Base-by-base conservation (phyloP, 2,888 invertebrate genomes). In the Cylloceria caligata region DNA sequence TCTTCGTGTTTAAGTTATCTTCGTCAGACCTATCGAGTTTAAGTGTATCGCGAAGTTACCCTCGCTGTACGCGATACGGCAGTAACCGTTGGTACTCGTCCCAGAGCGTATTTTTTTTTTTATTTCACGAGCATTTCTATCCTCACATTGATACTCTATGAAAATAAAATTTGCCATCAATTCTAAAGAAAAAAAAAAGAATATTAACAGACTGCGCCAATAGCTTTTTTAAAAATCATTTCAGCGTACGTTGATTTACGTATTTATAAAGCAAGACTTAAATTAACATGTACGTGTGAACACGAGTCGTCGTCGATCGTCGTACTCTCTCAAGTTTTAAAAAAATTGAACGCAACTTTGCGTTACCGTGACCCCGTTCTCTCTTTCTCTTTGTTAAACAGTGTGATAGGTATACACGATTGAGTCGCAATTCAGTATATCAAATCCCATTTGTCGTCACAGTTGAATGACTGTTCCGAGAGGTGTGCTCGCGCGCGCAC, bases 211-310 rank as follows among this genome's bases (percentile, higher is more conserved):
- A 24, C n/a, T n/a, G n/a, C n/a, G 24, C 30, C 30, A 57, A 30
- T 30, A n/a, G 30, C 71, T 42, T 52, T n/a, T 55, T 62, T 49
- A 34, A 62, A 71, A 78, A 64, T 6, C 24, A 27, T 47, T 36
- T n/a, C n/a, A n/a, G n/a, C n/a, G n/a, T 45, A 72, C 47, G 49
- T 21, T 72, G 45, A 81, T 67, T 73, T 69, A 74, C 73, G 84
- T 88, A 87, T 88, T 87, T 87, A 86, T 87, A 88, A 86, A 87
- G 85, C 81, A 78, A 83, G 83, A 84, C 85, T 81, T 75, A 81
- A 89, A 89, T 89, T 89, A 90, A 88, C 87, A 86, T 81, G 81
- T 82, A 76, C 83, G 71, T 84, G 84, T 84, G 87, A 87, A 88
- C 80, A 83, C 84, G 86, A 88, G 83, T 85, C 82, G 80, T 77